Conservation (phyloP, 2,888 invertebrate genomes). For the Macaria notata region DNA sequence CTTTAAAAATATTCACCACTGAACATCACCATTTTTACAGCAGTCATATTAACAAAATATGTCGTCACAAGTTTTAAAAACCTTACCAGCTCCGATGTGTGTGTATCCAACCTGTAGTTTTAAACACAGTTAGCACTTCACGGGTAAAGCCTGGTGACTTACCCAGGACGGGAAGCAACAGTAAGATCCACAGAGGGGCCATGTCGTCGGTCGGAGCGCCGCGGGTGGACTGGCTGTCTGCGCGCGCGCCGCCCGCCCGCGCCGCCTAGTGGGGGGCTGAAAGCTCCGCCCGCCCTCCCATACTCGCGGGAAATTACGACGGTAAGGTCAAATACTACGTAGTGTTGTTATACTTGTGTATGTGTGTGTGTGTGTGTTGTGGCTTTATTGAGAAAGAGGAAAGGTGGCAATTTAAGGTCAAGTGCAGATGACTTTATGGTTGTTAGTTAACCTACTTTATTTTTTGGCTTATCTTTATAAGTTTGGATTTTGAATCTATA, state of each 20-base stretch:
- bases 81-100: constrained; percentile 15
- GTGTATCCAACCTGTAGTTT: constrained; percentile 36
- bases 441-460: no score
- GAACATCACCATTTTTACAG: constrained; percentile 3
- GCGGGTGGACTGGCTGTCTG: constrained; percentile 65
- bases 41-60: no score
- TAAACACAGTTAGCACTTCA: constrained; percentile 42
- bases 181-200: constrained; percentile 75
- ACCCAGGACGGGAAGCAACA: constrained; percentile 78
- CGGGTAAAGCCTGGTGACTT: constrained; percentile 51
- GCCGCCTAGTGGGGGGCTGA: constrained; percentile 49
- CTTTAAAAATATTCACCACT: constrained; percentile 26
- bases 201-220: constrained; percentile 74
- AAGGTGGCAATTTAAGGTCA: no score
- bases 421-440: no score
- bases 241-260: constrained; percentile 58
- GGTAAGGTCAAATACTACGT: constrained; percentile 22
- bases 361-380: no score
- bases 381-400: no score
- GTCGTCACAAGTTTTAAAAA: no score
- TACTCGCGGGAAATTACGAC: constrained; percentile 17
- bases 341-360: background rate
- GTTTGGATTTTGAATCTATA: no score
- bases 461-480: no score
- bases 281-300: constrained; percentile 69